A percentile compares a stretch with the other conserved stretches of the same genome.
Conservation (phyloP, 2,113 vertebrate genomes). For the Heterocephalus glaber region DNA sequence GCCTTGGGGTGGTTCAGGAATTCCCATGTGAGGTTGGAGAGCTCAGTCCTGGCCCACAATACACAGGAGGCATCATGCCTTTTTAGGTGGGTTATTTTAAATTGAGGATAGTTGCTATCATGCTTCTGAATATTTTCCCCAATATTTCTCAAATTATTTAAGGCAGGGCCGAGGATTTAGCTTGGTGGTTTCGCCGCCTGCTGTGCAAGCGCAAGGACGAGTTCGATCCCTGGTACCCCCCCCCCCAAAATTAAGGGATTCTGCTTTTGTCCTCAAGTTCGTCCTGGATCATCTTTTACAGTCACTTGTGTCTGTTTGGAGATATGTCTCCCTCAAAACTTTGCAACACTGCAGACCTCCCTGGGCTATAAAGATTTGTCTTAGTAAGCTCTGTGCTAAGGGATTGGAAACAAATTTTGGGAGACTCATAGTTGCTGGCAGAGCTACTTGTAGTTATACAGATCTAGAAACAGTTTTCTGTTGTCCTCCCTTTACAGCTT, state of each 20-base stretch:
- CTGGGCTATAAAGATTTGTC: no score
- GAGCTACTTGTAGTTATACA: no score
- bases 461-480: no score
- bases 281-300: fast-evolving
- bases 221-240: no score
- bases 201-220: no score
- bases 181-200: no score
- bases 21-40: not conserved
- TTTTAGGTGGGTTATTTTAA: not conserved
- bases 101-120: not conserved
- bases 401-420: not conserved
- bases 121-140: not conserved
- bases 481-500: fast-evolving
- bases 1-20: not conserved
- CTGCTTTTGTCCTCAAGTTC: fast-evolving
- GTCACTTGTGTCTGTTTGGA: not conserved
- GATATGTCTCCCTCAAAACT: not conserved
- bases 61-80: fast-evolving
- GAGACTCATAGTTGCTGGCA: fast-evolving
- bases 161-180: no score
- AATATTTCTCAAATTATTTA: not conserved
- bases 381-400: not conserved
- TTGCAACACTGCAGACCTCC: fast-evolving
- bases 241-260: no score
- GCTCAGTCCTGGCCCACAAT: fast-evolving